A percentile compares a stretch with the other conserved stretches of the same genome.
Conservation (phyloP, 2,797 vertebrate species). For the Mormyrus hasselquistii region DNA sequence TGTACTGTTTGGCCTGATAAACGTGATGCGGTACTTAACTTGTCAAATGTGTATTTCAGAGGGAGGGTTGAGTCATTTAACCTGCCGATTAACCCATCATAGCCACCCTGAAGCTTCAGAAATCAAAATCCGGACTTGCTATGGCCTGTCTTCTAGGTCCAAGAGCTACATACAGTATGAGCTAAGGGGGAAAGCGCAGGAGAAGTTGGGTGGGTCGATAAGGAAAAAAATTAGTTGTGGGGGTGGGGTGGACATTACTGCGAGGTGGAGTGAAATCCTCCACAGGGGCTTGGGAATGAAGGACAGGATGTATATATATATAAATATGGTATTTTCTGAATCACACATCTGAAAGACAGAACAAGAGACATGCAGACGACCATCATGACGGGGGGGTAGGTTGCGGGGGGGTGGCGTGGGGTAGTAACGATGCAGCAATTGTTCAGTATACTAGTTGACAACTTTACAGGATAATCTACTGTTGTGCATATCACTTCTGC, state of each 20-base stretch:
- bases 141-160: neutral
- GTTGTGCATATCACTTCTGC: neutral
- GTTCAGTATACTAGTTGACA: neutral
- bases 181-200: neutral
- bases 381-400: neutral
- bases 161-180: neutral
- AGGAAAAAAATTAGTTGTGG: neutral
- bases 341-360: neutral
- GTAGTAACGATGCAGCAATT: neutral
- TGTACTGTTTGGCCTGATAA: conserved; percentile 33
- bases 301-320: neutral
- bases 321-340: neutral
- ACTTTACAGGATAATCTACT: neutral
- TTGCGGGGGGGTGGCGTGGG: neutral
- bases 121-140: neutral
- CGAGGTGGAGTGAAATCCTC: neutral
- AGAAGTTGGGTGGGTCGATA: neutral
- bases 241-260: neutral
- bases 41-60: neutral
- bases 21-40: neutral
- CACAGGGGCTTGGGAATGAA: neutral
- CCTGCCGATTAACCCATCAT: neutral
- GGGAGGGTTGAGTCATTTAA: neutral
- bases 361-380: neutral
- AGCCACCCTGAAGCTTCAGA: neutral